These are phyloP conservation scores for Dendroctonus ponderosae DNA, from an alignment of 1,140 invertebrate genomes.

Conservation along the genomic window DNA sequence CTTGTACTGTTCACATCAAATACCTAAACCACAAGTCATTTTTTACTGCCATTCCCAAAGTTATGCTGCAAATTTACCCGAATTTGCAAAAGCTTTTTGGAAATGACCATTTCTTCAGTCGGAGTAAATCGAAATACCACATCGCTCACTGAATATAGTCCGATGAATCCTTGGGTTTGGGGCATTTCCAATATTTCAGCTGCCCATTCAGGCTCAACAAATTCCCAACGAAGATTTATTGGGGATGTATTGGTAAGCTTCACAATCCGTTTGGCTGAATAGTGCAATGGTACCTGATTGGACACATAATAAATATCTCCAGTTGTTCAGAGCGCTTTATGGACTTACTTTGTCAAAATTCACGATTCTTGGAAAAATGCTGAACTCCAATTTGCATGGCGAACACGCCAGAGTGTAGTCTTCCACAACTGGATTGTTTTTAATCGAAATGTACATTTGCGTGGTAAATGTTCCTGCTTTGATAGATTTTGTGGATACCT, in stretches of 20 bases:
- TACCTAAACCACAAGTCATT: constrained; percentile 31
- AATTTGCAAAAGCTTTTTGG: constrained; percentile 32
- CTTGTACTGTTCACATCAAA: constrained; percentile 34
- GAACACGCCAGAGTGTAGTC: constrained; percentile 31
- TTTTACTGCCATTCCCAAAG: neutral
- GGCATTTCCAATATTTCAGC: constrained; percentile 33
- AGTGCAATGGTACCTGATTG: constrained; percentile 31
- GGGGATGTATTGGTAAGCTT: constrained; percentile 38
- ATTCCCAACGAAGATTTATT: constrained; percentile 40
- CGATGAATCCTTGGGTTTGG: constrained; percentile 33
- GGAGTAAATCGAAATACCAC: constrained; percentile 35
- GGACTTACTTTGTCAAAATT: constrained; percentile 39
- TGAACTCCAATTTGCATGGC: constrained; percentile 35
- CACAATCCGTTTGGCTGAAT: constrained; percentile 30
- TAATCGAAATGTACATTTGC: constrained; percentile 35
- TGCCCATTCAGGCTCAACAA: constrained; percentile 25
- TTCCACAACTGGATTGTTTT: constrained; percentile 44
- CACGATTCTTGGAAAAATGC: constrained; percentile 36
- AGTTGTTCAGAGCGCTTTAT: too few relatives aligned
- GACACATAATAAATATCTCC: neutral
- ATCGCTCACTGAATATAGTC: constrained; percentile 28
- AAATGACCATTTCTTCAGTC: constrained; percentile 27
- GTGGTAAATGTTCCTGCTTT: constrained; percentile 29
- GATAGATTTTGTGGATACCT: constrained; percentile 28
- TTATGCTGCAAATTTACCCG: constrained; percentile 33